These are phyloP conservation scores for Bujurquina vittata DNA, from an alignment of 2,113 vertebrate species.

Conservation along the genomic window DNA sequence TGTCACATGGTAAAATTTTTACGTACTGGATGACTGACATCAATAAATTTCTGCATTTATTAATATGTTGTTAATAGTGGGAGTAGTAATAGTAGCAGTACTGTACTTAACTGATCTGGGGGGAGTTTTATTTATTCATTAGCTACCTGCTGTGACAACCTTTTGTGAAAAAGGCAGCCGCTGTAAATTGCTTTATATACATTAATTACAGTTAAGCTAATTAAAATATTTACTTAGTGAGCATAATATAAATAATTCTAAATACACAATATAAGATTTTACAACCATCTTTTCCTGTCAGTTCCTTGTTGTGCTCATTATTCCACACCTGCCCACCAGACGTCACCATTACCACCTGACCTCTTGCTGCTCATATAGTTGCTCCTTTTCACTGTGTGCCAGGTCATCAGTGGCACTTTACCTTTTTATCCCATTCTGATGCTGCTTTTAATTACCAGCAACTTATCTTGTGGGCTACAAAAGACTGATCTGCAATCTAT, in stretches of 20 bases:
- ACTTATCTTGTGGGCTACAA: neutral
- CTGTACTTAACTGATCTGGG: neutral
- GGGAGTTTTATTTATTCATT: too few relatives aligned
- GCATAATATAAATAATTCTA: neutral
- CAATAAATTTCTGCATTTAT: neutral
- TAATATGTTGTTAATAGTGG: neutral
- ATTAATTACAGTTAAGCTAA: neutral
- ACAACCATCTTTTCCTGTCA: neutral
- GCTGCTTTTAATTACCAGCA: neutral
- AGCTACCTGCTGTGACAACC: neutral
- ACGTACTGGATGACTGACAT: neutral
- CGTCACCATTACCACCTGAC: neutral
- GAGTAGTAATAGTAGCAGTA: neutral
- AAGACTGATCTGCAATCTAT: too few relatives aligned
- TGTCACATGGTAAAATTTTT: neutral
- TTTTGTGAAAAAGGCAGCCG: neutral
- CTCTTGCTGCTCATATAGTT: conserved; percentile 4
- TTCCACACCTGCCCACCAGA: conserved; percentile 26
- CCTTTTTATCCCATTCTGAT: neutral
- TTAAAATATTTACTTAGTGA: neutral
- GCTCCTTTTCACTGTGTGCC: neutral
- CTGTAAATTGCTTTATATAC: neutral
- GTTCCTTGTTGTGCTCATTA: neutral
- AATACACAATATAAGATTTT: neutral
- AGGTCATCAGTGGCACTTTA: neutral